phyloP scores from a whole-genome alignment of 2,888 invertebrate genomes.

The Lymantria monacha region DNA sequence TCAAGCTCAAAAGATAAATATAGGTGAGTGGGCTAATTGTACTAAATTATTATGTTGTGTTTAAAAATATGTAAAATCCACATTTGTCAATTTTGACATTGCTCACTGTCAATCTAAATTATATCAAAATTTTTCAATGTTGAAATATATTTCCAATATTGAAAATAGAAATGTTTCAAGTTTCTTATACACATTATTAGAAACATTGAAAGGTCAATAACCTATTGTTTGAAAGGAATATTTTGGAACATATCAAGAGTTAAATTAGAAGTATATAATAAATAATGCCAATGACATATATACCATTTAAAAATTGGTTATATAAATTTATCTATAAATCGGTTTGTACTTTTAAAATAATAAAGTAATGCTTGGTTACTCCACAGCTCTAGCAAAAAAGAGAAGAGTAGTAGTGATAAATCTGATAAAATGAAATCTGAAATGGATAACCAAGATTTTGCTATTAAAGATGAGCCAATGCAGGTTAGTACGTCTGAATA shows the following conservation, averaged over 20 bases:
- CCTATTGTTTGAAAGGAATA: too few species aligned
- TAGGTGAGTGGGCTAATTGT: conserved; percentile 47
- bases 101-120: not conserved
- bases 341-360: not conserved
- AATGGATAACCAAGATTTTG: conserved; percentile 47
- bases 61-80: not conserved
- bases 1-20: conserved; percentile 82
- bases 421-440: conserved; percentile 59
- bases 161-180: too few species aligned
- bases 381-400: conserved; percentile 63
- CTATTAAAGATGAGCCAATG: conserved; percentile 69
- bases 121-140: not conserved
- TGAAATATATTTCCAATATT: not conserved
- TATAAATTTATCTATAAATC: not conserved
- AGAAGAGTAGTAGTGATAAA: conserved; percentile 57
- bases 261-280: too few species aligned
- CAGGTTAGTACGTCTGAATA: conserved; percentile 43
- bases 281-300: too few species aligned
- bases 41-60: not conserved
- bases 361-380: not conserved
- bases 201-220: too few species aligned
- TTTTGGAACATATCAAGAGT: too few species aligned
- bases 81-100: conserved; percentile 1
- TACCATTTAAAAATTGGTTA: too few species aligned
- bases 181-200: too few species aligned